Evolutionary conservation across 2,113 vertebrate species (phyloP), one percentile per base, ranked within the genome.

Genomic region (Psilopsiagon aymara): DNA sequence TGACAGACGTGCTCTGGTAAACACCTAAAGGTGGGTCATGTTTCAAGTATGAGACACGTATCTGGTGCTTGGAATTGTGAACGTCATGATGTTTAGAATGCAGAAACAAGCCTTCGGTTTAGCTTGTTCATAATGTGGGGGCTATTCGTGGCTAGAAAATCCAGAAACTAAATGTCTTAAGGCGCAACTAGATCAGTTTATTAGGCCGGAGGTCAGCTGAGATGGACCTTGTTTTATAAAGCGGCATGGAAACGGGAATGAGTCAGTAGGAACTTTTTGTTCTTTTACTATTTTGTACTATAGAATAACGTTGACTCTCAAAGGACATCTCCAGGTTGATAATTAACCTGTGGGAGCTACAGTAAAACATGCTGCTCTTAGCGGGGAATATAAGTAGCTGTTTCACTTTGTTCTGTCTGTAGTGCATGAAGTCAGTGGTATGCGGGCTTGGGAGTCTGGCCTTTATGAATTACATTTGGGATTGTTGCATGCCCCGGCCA

Each of bases 401-500:
- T 75, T 70, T 70, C 21, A 23, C 79, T 93, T 60, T 49, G 51
- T 76, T 93, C 44, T 71, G 27, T 62, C 47, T 90, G 83, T 82
- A 23, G 55, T 35, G 41, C 77, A 68, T 90, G 57, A 62, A 79
- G 68, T 33, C 79, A 52, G 0, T 77, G 78, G 79, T 70, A 77
- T 63, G 90, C 35, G 43, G 53, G 60, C 86, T 90, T 64, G 75
- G 73, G 68, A 94, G 55, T 69, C 82, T 87, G 82, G 73, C 77
- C 44, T 95, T 92, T 86, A 66, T 78, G 49, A 94, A 94, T 71
- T 93, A 68, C 21, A 8, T 82, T 90, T 68, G 78, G 29, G 46
- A 91, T 91, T 87, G 81, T 95, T 95, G 74, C 80, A 87, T 59
- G 79, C n/a, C 95, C 19, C 5, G 63, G 37, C 95, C 91, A 77